Percentiles rank a stretch among this genome's conserved stretches.
Conservation (phyloP, 2,113 vertebrate genomes). For the Siniperca chuatsi region DNA sequence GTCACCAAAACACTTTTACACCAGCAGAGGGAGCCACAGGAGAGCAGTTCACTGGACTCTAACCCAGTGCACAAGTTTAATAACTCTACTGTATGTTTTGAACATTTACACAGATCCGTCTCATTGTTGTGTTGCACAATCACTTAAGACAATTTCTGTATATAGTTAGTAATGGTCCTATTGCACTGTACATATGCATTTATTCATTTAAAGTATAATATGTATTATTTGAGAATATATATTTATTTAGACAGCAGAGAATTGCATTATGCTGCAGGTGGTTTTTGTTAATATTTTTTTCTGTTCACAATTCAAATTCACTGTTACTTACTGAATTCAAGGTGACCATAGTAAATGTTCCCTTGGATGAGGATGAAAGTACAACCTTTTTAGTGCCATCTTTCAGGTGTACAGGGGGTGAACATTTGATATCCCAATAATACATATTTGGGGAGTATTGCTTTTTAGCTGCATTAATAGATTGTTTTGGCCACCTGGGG, state of each 20-base stretch:
- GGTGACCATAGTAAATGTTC: neutral
- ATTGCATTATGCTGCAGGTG: neutral
- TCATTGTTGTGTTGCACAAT: neutral
- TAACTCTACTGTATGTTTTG: neutral
- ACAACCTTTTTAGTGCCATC: neutral
- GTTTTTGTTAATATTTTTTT: neutral
- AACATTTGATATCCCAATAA: neutral
- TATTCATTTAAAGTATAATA: neutral
- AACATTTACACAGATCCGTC: neutral
- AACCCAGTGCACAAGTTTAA: neutral
- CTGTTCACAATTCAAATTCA: neutral
- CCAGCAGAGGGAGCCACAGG: constrained; percentile 52
- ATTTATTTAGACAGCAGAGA: neutral
- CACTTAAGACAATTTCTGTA: neutral
- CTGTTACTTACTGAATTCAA: neutral
- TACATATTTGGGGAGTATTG: neutral
- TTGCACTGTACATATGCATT: neutral
- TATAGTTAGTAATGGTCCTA: neutral
- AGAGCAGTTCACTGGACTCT: neutral
- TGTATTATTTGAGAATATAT: neutral
- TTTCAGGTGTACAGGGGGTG: neutral
- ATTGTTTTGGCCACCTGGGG: neutral
- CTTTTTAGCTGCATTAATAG: neutral
- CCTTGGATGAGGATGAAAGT: neutral
- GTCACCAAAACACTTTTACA: neutral